These are phyloP conservation scores for Cylas formicarius DNA, from an alignment of 1,140 invertebrate species.

Conservation along the genomic window DNA sequence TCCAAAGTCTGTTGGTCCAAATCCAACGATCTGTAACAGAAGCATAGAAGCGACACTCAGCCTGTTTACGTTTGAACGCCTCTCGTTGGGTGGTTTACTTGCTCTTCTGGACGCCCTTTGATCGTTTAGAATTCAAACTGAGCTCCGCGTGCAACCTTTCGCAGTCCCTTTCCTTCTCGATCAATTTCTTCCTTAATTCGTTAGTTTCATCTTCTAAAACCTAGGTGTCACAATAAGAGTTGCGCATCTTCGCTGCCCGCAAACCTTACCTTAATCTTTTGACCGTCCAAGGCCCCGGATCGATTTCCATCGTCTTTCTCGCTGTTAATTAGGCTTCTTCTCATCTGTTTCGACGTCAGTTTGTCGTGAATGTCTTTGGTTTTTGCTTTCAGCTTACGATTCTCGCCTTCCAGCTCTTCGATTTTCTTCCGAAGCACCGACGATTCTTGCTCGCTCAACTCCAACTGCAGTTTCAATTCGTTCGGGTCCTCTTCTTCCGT, in stretches of 20 bases:
- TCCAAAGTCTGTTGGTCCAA: constrained; percentile 55
- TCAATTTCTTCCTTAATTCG: constrained; percentile 65
- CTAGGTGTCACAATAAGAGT: constrained; percentile 33
- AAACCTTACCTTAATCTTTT: constrained; percentile 56
- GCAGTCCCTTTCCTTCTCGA: constrained; percentile 76
- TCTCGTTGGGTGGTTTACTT: no score
- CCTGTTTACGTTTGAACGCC: constrained; percentile 14
- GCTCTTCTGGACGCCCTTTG: constrained; percentile 53
- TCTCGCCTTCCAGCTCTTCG: constrained; percentile 76
- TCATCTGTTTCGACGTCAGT: constrained; percentile 42
- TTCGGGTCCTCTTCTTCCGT: constrained; percentile 69
- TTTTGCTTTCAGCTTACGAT: constrained; percentile 66
- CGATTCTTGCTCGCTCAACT: constrained; percentile 84
- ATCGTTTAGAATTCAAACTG: constrained; percentile 53
- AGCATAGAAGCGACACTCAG: not conserved
- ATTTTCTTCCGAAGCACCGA: constrained; percentile 72
- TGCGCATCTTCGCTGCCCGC: not conserved
- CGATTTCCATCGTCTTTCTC: constrained; percentile 28
- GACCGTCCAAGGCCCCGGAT: constrained; percentile 52
- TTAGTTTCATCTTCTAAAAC: constrained; percentile 62
- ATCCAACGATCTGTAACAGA: constrained; percentile 51
- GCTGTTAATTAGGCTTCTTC: constrained; percentile 40
- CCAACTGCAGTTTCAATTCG: constrained; percentile 70
- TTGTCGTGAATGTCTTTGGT: constrained; percentile 70
- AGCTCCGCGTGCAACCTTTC: constrained; percentile 68